Conservation (phyloP, 2,888 invertebrate genomes). For the Zygogramma bicolorata region DNA sequence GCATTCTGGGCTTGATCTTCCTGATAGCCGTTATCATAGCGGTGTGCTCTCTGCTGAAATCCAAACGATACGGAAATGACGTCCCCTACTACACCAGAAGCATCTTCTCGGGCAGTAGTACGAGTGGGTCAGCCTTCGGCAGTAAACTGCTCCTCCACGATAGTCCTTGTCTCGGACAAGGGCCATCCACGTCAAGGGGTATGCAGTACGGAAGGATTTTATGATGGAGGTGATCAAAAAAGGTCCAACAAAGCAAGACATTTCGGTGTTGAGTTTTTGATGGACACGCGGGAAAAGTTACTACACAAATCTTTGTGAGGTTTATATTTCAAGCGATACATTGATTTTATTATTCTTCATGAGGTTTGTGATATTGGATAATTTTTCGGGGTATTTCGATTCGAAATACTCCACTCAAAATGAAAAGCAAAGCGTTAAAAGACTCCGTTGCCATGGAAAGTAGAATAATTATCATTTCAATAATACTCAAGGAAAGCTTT, state of each 20-base stretch:
- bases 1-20: slow-evolving; percentile 79
- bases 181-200: slow-evolving; percentile 52
- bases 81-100: slow-evolving; percentile 74
- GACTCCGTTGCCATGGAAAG: too few species aligned
- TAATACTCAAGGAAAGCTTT: too few species aligned
- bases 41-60: slow-evolving; percentile 75
- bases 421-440: not conserved
- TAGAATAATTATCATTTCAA: too few species aligned
- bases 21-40: slow-evolving; percentile 79
- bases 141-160: slow-evolving; percentile 74
- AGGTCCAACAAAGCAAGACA: not conserved
- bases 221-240: slow-evolving; percentile 25
- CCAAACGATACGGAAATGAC: slow-evolving; percentile 68
- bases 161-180: slow-evolving; percentile 72
- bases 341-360: too few species aligned
- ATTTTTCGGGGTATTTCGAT: too few species aligned
- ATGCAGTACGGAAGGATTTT: slow-evolving; percentile 61
- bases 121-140: slow-evolving; percentile 72
- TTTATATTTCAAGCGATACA: too few species aligned
- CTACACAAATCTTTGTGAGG: not conserved
- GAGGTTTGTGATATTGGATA: too few species aligned
- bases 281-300: not conserved
- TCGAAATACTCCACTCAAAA: not conserved
- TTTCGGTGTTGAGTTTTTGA: not conserved
- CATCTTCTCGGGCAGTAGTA: slow-evolving; percentile 72